Evolutionary conservation across 2,797 vertebrate genomes (phyloP).

Genomic region (Alcedo atthis): DNA sequence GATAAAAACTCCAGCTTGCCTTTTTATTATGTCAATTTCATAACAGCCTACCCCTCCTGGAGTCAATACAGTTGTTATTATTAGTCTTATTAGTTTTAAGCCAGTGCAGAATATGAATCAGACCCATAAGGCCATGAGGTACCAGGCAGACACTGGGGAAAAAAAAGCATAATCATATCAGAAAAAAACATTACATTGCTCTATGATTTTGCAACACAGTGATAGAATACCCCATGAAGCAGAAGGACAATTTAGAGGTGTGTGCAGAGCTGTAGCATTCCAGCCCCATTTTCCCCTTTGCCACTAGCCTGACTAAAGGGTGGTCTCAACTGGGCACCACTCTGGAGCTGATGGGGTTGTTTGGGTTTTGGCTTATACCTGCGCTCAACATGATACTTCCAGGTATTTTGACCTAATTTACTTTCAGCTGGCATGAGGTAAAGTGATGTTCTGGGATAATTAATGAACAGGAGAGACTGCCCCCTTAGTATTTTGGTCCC

Average conservation of each 20-base stretch:
- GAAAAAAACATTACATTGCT: neutral
- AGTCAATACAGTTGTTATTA: neutral
- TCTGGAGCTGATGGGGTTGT: neutral
- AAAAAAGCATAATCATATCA: neutral
- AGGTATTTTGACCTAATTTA: neutral
- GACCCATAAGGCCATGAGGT: neutral
- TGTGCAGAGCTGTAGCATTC: neutral
- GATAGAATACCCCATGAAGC: neutral
- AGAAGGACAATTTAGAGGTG: neutral
- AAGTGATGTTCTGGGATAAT: neutral
- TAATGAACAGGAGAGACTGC: neutral
- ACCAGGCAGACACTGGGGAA: neutral
- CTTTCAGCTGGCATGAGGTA: neutral
- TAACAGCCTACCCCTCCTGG: neutral
- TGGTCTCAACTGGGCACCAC: neutral
- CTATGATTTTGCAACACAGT: neutral
- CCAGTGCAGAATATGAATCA: neutral
- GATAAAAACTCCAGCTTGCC: neutral
- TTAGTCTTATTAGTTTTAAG: neutral
- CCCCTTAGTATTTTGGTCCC: neutral
- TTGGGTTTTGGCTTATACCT: neutral
- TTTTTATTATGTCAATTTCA: neutral
- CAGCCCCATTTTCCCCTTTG: neutral
- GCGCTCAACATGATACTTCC: neutral
- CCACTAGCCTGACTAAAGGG: rapidly evolving